phyloP scores from a whole-genome alignment of 2,797 vertebrate genomes.

The Lagorchestes hirsutus region DNA sequence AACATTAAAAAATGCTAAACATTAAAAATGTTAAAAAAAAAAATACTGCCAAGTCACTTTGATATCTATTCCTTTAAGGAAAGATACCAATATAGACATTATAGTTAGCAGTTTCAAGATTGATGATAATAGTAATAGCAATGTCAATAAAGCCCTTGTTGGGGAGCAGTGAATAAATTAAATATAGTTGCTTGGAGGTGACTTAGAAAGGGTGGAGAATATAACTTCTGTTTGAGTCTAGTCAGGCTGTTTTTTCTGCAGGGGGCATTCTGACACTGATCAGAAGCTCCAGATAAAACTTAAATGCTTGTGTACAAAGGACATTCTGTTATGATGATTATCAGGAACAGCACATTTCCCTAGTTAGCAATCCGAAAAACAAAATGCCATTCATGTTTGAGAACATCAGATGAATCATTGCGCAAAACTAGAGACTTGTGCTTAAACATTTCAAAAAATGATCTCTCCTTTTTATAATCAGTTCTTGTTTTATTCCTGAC shows the following conservation, averaged over 20 bases:
- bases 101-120: background rate
- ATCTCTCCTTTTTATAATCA: slow-evolving; percentile 32
- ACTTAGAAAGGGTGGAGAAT: background rate
- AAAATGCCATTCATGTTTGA: slow-evolving; percentile 12
- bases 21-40: background rate
- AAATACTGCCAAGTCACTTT: background rate
- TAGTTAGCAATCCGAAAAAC: slow-evolving; percentile 13
- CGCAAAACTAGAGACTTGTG: slow-evolving; percentile 48
- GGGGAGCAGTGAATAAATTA: background rate
- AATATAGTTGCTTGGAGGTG: background rate
- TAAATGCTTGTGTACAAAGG: background rate
- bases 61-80: slow-evolving; percentile 16
- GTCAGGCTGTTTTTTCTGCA: background rate
- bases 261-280: background rate
- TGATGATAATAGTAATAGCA: background rate
- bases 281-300: background rate
- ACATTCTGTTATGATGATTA: background rate
- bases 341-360: background rate
- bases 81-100: background rate
- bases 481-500: slow-evolving; percentile 50
- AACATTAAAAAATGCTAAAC: too few relatives aligned
- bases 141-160: background rate
- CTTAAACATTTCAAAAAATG: slow-evolving; percentile 32
- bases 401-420: slow-evolving; percentile 39
- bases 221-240: background rate